Base-by-base conservation (phyloP, 2,888 invertebrate species). In the Catocala fraxini region DNA sequence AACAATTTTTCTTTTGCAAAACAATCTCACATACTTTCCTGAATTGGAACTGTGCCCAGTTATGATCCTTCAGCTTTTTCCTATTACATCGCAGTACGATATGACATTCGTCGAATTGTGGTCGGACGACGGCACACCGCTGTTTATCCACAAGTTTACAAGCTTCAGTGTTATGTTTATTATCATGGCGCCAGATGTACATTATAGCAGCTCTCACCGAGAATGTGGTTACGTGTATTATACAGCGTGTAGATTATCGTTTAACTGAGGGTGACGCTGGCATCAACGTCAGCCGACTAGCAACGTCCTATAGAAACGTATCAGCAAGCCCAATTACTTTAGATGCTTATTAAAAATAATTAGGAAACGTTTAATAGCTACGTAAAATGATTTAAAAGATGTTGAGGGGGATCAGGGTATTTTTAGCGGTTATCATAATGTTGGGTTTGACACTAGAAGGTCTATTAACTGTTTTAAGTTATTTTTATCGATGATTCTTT, bases 1-100 rank as follows among this genome's bases (percentile, higher is more conserved):
- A 6, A 51, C 34, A 7, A 4, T 12, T 51, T 35, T 12, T 12
- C 35, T 51, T n/a, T 12, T 35, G 12, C 51, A 51, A 51, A 35
- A 13, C 35, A 51, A 51, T 35, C 35, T 51, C 51, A 35, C 49
- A 34, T 49, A 49, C 51, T 48, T 11, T 5, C 35, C n/a, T 3
- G 35, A 51, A 15, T 51, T 51, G 51, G 51, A 51, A 51, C 51
- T 5, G 51, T 51, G 51, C 51, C 51, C 51, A 11, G 39, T 15
- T 51, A 13, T 15, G 15, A 12, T 5, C 6, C 39, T 15, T 15
- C 39, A 41, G 51, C 35, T 39, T 51, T 41, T 15, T 11, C 6
- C 11, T 47, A 47, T 55, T 47, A 41, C 5, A 15, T 15, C 3
- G 39, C n/a, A 10, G 41, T 6, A 13, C 11, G 15, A 43, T 33